Evolutionary conservation across 2,888 invertebrate species (phyloP).

Genomic region (Glaucopsyche alexis): DNA sequence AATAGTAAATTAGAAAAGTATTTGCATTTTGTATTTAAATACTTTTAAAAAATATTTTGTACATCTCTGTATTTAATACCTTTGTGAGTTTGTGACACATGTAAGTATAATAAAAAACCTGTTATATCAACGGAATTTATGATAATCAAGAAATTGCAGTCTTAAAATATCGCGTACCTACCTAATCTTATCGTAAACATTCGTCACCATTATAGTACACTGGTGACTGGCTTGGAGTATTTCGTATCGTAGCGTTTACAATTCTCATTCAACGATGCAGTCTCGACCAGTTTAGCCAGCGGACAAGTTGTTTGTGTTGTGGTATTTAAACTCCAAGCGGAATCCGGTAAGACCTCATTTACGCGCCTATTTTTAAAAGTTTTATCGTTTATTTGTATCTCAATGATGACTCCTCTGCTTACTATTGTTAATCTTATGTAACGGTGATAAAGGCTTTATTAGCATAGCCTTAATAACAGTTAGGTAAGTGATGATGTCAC

Average conservation of each 20-base stretch:
- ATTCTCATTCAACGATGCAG: slow-evolving; percentile 28
- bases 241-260: background rate
- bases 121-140: background rate
- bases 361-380: slow-evolving; percentile 36
- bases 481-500: slow-evolving; percentile 36
- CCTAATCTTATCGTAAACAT: slow-evolving; percentile 26
- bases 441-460: slow-evolving; percentile 2
- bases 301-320: slow-evolving; percentile 35
- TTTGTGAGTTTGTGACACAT: background rate
- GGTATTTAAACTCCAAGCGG: slow-evolving; percentile 32
- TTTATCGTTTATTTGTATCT: background rate
- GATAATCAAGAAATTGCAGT: background rate
- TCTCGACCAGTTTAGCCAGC: slow-evolving; percentile 31
- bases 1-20: too few species aligned
- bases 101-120: background rate
- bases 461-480: background rate
- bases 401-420: slow-evolving; percentile 14
- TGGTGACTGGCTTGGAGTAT: background rate
- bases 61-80: background rate
- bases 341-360: slow-evolving; percentile 38
- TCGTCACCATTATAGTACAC: background rate
- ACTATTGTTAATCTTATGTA: background rate
- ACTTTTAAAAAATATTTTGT: too few species aligned
- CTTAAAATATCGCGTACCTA: slow-evolving; percentile 9
- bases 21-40: too few species aligned